Evolutionary conservation across 2,113 vertebrate species (phyloP).

Genomic region (Prionailurus viverrinus): DNA sequence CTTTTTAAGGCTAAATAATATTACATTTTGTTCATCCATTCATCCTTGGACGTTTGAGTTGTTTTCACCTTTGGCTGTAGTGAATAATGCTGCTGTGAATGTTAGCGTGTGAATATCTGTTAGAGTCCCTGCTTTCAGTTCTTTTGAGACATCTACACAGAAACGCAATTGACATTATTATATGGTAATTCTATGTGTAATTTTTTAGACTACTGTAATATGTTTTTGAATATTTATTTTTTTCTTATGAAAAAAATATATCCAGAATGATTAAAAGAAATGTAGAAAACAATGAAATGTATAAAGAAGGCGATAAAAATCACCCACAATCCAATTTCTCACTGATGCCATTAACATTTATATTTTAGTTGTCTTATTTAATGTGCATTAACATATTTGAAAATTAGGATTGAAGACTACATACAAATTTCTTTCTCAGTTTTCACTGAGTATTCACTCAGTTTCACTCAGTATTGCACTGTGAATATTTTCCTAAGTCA

Average conservation of each 20-base stretch:
- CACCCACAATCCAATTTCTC: background rate
- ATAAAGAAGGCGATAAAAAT: background rate
- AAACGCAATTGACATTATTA: background rate
- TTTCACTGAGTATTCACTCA: no score
- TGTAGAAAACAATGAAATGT: background rate
- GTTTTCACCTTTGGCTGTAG: background rate
- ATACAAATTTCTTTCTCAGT: background rate
- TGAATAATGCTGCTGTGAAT: no score
- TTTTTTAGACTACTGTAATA: background rate
- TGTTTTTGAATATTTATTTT: background rate
- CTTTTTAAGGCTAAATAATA: background rate
- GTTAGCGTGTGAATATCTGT: background rate
- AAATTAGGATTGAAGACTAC: background rate
- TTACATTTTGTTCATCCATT: background rate
- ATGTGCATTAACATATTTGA: background rate
- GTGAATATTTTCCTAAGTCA: background rate
- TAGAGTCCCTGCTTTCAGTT: background rate
- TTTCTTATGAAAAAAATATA: background rate
- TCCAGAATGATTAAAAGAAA: background rate
- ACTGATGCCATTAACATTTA: background rate
- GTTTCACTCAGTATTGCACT: background rate
- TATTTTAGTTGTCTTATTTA: background rate
- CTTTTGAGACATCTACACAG: background rate
- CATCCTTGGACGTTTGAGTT: background rate
- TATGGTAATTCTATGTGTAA: background rate